Conservation (phyloP, 2,888 invertebrate genomes). For the Tricholauxania praeusta region DNA sequence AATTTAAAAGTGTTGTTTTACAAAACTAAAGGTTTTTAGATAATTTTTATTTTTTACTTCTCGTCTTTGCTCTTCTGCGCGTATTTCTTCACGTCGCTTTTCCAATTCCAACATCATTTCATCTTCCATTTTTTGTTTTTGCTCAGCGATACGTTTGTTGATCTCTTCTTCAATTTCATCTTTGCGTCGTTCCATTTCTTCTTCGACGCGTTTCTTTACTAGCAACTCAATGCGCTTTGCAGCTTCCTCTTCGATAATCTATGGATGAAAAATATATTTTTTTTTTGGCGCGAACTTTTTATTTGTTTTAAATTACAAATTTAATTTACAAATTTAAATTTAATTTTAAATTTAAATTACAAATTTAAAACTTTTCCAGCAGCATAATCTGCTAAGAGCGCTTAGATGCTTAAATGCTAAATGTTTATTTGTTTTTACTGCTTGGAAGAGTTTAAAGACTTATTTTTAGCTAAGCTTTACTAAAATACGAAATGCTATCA, state of each 20-base stretch:
- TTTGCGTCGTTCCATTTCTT: constrained; percentile 90
- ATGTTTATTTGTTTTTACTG: too few relatives aligned
- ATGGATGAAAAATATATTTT: neutral
- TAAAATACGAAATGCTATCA: too few relatives aligned
- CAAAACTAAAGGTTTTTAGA: neutral
- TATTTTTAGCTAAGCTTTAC: too few relatives aligned
- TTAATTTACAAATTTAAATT: too few relatives aligned
- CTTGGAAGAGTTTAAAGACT: too few relatives aligned
- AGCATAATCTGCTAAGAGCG: too few relatives aligned
- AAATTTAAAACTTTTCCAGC: too few relatives aligned
- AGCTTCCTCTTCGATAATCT: constrained; percentile 92
- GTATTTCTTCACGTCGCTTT: constrained; percentile 83
- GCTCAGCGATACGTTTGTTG: constrained; percentile 89
- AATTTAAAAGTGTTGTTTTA: too few relatives aligned
- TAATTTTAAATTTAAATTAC: too few relatives aligned
- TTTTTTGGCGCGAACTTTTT: too few relatives aligned
- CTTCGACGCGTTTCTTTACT: constrained; percentile 90
- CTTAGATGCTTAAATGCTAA: too few relatives aligned
- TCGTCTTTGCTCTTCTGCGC: constrained; percentile 88
- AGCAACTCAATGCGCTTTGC: constrained; percentile 91
- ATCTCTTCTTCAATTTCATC: constrained; percentile 96
- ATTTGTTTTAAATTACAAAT: too few relatives aligned
- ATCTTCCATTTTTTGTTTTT: constrained; percentile 91
- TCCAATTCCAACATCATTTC: constrained; percentile 96
- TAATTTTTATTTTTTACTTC: constrained; percentile 77